Conservation (phyloP, 2,797 vertebrate genomes). For the Sparus aurata region DNA sequence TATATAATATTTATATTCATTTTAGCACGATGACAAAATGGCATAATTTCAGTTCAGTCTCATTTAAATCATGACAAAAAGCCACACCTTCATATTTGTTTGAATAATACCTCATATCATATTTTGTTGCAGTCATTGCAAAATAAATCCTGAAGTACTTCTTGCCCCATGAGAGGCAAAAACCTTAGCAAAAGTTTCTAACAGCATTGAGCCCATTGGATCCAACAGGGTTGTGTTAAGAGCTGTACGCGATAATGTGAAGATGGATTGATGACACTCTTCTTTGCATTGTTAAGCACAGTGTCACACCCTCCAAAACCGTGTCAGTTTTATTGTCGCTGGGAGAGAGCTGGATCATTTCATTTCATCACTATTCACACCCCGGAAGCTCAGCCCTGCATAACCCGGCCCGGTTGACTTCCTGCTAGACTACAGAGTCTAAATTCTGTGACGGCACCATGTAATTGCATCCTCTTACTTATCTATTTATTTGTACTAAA, state of each 20-base stretch:
- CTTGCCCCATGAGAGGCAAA: conserved; percentile 59
- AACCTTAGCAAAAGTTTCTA: conserved; percentile 62
- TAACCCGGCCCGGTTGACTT: too few species aligned
- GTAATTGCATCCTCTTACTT: too few species aligned
- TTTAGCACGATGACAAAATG: conserved; percentile 89
- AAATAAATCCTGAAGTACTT: conserved; percentile 68
- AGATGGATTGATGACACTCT: conserved; percentile 13
- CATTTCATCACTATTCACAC: too few species aligned
- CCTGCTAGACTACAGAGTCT: too few species aligned
- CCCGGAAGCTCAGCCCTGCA: too few species aligned
- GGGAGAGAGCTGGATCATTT: neutral
- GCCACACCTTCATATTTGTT: conserved; percentile 70
- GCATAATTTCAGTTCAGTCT: conserved; percentile 86
- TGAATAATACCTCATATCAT: conserved; percentile 60
- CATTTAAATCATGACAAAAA: conserved; percentile 85
- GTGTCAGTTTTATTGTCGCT: neutral
- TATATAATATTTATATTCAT: conserved; percentile 89
- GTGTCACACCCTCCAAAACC: conserved; percentile 17
- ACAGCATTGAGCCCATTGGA: conserved; percentile 75
- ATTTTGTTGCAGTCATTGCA: conserved; percentile 67
- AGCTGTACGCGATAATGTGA: conserved; percentile 30
- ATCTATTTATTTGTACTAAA: too few species aligned
- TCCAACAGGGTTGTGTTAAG: conserved; percentile 41
- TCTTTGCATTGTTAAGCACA: conserved; percentile 25
- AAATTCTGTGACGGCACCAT: too few species aligned